phyloP scores from a whole-genome alignment of 2,797 vertebrate species.

The Staurois parvus region DNA sequence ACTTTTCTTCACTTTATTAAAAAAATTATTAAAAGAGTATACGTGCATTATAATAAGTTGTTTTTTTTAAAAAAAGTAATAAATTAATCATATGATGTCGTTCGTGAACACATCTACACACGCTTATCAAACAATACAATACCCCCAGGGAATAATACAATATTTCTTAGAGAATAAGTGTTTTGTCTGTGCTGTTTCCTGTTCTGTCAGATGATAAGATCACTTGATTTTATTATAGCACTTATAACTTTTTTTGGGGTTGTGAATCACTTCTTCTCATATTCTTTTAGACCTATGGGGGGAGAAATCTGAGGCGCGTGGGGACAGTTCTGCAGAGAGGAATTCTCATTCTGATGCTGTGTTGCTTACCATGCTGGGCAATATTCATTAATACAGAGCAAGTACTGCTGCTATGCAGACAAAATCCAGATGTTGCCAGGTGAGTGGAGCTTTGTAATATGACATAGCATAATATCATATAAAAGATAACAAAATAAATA shows the following conservation, averaged over 20 bases:
- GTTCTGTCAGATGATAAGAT: not conserved
- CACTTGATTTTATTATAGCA: not conserved
- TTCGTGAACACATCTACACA: not conserved
- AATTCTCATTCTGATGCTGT: slow-evolving; percentile 81
- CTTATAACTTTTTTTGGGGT: not conserved
- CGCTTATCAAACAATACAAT: not conserved
- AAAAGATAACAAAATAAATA: too few species aligned
- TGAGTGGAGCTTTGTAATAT: slow-evolving; percentile 56
- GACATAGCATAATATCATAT: too few species aligned
- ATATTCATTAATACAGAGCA: slow-evolving; percentile 85
- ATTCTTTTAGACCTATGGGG: slow-evolving; percentile 81
- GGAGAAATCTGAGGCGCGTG: slow-evolving; percentile 84
- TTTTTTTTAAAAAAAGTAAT: not conserved
- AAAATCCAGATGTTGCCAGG: slow-evolving; percentile 84
- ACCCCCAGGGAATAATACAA: not conserved
- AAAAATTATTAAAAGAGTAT: too few species aligned
- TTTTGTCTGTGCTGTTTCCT: not conserved
- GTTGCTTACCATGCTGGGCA: slow-evolving; percentile 86
- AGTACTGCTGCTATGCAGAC: slow-evolving; percentile 77
- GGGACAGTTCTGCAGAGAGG: slow-evolving; percentile 86
- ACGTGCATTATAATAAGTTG: too few species aligned
- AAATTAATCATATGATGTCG: not conserved
- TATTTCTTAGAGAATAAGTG: not conserved
- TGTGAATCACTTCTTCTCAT: not conserved
- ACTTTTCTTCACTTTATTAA: too few species aligned